Conservation (phyloP, 2,113 vertebrate genomes). For the Cyprinodon variegatus region DNA sequence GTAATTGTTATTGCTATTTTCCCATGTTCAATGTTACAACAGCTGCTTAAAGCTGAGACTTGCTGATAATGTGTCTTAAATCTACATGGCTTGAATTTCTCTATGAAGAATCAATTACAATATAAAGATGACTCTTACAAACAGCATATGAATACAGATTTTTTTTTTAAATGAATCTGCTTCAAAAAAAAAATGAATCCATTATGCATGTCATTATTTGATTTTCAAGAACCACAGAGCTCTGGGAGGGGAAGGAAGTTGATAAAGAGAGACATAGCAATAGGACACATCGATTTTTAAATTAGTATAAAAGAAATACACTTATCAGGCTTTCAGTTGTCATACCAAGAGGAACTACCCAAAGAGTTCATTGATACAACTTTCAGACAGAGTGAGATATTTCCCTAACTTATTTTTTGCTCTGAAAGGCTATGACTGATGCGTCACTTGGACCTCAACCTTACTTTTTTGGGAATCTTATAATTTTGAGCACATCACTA, state of each 20-base stretch:
- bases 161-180: slow-evolving; percentile 43
- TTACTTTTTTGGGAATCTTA: no score
- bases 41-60: slow-evolving; percentile 10
- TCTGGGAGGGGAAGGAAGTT: slow-evolving; percentile 32
- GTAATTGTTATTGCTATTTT: slow-evolving; percentile 28
- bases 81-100: no score
- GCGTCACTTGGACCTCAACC: no score
- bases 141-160: slow-evolving; percentile 32
- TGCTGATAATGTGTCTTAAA: neutral
- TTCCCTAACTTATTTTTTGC: neutral
- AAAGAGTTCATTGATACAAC: slow-evolving; percentile 53
- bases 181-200: slow-evolving; percentile 24
- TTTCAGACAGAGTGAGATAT: slow-evolving; percentile 49
- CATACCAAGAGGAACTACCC: slow-evolving; percentile 70
- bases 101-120: slow-evolving; percentile 7
- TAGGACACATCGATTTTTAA: slow-evolving; percentile 54
- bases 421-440: no score
- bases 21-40: slow-evolving; percentile 22
- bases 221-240: slow-evolving; percentile 30
- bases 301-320: slow-evolving; percentile 60
- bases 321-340: slow-evolving; percentile 43
- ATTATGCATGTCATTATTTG: neutral
- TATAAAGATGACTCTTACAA: slow-evolving; percentile 42
- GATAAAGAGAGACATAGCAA: slow-evolving; percentile 43
- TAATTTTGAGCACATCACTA: no score